Conservation (phyloP, 2,888 invertebrate genomes). For the Cistogaster globosa region DNA sequence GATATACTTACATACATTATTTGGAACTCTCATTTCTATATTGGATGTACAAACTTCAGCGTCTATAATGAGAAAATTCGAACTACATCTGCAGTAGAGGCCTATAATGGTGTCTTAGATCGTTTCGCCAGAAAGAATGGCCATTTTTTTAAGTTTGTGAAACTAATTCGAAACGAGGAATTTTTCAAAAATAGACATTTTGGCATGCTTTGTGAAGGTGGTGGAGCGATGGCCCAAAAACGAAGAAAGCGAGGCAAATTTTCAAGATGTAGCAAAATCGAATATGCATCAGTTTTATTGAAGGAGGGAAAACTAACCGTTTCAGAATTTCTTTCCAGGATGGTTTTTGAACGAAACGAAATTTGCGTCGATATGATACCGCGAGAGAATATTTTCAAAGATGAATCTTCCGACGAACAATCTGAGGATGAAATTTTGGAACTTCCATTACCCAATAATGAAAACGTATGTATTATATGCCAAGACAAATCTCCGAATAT, state of each 20-base stretch:
- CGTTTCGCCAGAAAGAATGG: conserved; percentile 39
- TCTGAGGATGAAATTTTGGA: not conserved
- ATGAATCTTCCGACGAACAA: no score
- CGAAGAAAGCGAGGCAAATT: conserved; percentile 18
- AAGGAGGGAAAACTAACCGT: conserved; percentile 33
- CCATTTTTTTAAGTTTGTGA: conserved; percentile 56
- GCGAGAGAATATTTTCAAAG: not conserved
- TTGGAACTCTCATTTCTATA: not conserved
- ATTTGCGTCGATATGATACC: conserved; percentile 33
- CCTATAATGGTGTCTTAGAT: conserved; percentile 43
- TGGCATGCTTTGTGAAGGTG: conserved; percentile 48
- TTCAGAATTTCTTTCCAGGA: conserved; percentile 41
- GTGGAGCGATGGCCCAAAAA: conserved; percentile 43
- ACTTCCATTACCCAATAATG: no score
- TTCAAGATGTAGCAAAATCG: not conserved
- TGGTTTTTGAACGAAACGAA: conserved; percentile 44
- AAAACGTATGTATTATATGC: no score
- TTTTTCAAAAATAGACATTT: conserved; percentile 61
- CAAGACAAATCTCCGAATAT: no score
- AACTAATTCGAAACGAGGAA: conserved; percentile 48
- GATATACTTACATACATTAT: no score
- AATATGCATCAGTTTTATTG: conserved; percentile 9
- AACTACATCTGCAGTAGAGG: conserved; percentile 42
- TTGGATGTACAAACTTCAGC: conserved; percentile 51
- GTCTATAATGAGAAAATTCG: conserved; percentile 30